A percentile compares a stretch with the other conserved stretches of the same genome.
Evolutionary conservation across 2,888 invertebrate species (phyloP).

Genomic region (Hypselothyrea guttata): DNA sequence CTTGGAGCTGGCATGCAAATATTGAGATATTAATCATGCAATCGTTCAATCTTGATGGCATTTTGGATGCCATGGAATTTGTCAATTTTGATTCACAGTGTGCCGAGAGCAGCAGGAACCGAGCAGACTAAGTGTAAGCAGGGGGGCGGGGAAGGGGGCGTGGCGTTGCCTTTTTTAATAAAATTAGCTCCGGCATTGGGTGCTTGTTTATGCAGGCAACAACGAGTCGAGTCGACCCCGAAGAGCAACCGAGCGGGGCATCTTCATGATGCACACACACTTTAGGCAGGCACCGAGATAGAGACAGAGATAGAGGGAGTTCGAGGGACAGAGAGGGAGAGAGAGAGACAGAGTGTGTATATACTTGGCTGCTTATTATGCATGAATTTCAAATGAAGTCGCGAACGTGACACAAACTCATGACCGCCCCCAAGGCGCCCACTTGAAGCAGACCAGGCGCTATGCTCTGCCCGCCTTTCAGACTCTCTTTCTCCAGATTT

Average conservation of each 20-base stretch:
- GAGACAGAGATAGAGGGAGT: no score
- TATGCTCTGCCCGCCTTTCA: not conserved
- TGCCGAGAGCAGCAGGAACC: not conserved
- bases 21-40: slow-evolving; percentile 21
- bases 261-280: slow-evolving; percentile 47
- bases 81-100: slow-evolving; percentile 40
- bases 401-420: slow-evolving; percentile 74
- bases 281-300: no score
- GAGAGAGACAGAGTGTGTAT: slow-evolving; percentile 43
- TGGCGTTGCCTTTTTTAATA: slow-evolving; percentile 68
- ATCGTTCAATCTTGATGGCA: slow-evolving; percentile 39
- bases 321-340: no score
- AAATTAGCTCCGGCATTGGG: slow-evolving; percentile 70
- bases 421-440: slow-evolving; percentile 48
- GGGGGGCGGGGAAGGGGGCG: slow-evolving; percentile 11
- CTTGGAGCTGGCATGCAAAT: slow-evolving; percentile 11
- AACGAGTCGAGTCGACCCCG: slow-evolving; percentile 35
- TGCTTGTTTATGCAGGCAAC: slow-evolving; percentile 70
- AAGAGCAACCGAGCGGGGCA: slow-evolving; percentile 41
- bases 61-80: slow-evolving; percentile 25
- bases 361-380: slow-evolving; percentile 72
- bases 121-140: no score
- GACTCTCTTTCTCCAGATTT: not conserved
- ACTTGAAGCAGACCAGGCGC: slow-evolving; percentile 27
- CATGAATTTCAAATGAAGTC: slow-evolving; percentile 73